Percentiles rank a stretch among this genome's conserved stretches.
Evolutionary conservation across 53 echinoderm and acorn worm species (phyloP).

Genomic region (Zoroaster sp.): DNA sequence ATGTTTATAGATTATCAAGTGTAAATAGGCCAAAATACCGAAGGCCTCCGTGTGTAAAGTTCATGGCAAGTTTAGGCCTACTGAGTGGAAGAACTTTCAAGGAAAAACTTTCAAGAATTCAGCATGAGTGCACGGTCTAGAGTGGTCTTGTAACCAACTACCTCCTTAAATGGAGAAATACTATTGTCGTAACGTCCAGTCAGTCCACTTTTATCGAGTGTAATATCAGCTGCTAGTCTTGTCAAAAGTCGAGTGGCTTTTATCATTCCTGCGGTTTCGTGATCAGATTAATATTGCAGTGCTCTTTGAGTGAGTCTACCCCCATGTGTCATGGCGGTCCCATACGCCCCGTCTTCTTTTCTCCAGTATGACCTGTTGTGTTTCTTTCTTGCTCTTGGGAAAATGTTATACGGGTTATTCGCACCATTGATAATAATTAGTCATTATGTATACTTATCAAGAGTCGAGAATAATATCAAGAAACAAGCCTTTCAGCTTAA

Average conservation of each 20-base stretch:
- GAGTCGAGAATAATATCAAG: too few species aligned
- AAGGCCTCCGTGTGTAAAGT: background rate
- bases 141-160: background rate
- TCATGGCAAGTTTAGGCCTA: background rate
- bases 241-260: background rate
- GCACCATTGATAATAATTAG: too few species aligned
- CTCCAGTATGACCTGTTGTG: too few species aligned
- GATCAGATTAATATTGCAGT: too few species aligned
- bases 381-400: too few species aligned
- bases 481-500: too few species aligned
- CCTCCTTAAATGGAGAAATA: background rate
- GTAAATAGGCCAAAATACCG: background rate
- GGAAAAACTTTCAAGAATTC: background rate
- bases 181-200: background rate
- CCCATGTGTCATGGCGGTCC: too few species aligned
- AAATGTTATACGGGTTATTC: too few species aligned
- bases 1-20: background rate
- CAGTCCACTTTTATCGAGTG: background rate
- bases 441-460: too few species aligned
- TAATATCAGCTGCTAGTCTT: constrained; percentile 26
- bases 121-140: background rate
- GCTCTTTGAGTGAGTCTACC: too few species aligned
- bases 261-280: constrained; percentile 34
- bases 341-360: too few species aligned
- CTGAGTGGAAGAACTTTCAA: background rate